Conservation (phyloP, 2,888 invertebrate genomes). For the Pachymerium ferrugineum region DNA sequence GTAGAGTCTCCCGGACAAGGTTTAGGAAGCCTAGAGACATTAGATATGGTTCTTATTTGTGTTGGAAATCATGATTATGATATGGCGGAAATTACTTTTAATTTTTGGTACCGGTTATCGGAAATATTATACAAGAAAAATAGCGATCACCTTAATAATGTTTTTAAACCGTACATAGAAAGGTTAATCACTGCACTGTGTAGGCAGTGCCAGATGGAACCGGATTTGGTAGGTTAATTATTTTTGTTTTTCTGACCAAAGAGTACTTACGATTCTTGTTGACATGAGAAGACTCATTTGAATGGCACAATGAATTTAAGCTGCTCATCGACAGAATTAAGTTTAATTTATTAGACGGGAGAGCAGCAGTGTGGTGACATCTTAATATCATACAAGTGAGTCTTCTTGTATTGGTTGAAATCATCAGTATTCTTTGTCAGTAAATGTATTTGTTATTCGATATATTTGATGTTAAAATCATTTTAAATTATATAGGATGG, state of each 20-base stretch:
- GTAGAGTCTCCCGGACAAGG: slow-evolving; percentile 52
- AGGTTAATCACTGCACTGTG: slow-evolving; percentile 82
- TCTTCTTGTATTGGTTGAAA: no score
- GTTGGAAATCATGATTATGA: slow-evolving; percentile 97
- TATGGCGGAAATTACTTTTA: slow-evolving; percentile 86
- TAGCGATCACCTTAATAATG: slow-evolving; percentile 67
- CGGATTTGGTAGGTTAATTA: slow-evolving; percentile 70
- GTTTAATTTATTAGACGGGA: no score
- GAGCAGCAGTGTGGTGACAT: no score
- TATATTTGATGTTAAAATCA: no score
- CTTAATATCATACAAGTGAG: no score
- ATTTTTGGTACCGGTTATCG: slow-evolving; percentile 92
- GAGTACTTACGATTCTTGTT: no score
- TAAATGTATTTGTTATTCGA: no score
- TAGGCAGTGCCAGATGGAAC: slow-evolving; percentile 91
- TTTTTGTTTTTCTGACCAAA: no score
- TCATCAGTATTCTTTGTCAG: no score
- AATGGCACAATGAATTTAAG: no score
- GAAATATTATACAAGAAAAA: slow-evolving; percentile 88
- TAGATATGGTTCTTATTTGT: slow-evolving; percentile 84
- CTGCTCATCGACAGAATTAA: no score
- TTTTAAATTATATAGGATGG: slow-evolving; percentile 62
- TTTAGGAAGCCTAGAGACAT: slow-evolving; percentile 60
- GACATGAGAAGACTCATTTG: no score
- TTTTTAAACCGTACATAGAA: slow-evolving; percentile 86